Conservation (phyloP, 37 sponge, comb jelly and placozoan species). For the Hexactinellida sp. region DNA sequence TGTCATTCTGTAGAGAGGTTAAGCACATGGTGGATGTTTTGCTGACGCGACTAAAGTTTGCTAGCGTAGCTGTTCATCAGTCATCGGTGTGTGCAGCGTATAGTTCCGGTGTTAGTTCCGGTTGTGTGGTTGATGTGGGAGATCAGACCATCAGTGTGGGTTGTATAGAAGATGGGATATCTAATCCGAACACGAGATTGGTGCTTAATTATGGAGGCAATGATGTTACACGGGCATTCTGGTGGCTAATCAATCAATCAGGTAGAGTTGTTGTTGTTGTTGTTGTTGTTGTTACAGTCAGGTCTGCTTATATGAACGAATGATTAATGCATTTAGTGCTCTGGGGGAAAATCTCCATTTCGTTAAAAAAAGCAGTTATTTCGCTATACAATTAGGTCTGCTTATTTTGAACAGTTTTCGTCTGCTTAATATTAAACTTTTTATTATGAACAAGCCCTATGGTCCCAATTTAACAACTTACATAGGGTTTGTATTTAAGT, state of each 20-base stretch:
- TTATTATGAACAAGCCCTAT: too few relatives aligned
- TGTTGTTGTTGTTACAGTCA: not conserved
- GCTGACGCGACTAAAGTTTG: not conserved
- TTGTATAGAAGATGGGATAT: constrained; percentile 86
- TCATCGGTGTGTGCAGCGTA: constrained; percentile 78
- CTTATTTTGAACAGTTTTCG: too few relatives aligned
- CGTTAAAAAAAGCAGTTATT: too few relatives aligned
- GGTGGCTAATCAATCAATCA: constrained; percentile 50
- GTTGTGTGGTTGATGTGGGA: constrained; percentile 83
- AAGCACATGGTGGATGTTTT: not conserved
- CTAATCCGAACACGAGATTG: constrained; percentile 77
- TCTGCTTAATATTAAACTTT: too few relatives aligned
- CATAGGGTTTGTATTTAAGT: too few relatives aligned
- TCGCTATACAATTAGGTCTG: too few relatives aligned
- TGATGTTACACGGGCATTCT: constrained; percentile 67
- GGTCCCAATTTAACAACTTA: too few relatives aligned
- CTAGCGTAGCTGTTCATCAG: constrained; percentile 26
- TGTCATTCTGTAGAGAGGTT: not conserved
- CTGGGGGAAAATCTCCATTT: too few relatives aligned
- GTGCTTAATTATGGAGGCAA: constrained; percentile 66
- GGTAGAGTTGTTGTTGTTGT: not conserved
- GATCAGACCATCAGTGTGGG: constrained; percentile 65
- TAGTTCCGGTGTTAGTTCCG: constrained; percentile 70
- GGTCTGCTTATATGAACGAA: not conserved
- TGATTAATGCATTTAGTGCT: too few relatives aligned